phyloP scores from a whole-genome alignment of 2,888 invertebrate species.

The Listrodromus nycthemerus region DNA sequence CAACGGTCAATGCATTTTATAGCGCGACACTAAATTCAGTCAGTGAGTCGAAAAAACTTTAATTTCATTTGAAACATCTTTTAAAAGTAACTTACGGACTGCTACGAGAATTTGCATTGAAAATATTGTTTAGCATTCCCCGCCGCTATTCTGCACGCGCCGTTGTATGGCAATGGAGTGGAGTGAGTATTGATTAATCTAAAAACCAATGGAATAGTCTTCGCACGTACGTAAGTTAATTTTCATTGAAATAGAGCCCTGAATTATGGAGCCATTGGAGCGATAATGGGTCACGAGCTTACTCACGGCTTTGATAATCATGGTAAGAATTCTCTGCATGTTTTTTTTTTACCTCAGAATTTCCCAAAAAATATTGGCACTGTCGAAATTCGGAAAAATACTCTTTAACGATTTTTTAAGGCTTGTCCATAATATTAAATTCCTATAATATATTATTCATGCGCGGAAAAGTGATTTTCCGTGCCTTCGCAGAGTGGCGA shows the following conservation, averaged over 20 bases:
- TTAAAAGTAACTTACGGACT: neutral
- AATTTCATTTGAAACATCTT: neutral
- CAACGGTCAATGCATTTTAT: slow-evolving; percentile 91
- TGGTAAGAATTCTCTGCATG: slow-evolving; percentile 84
- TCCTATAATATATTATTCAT: no score
- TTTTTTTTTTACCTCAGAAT: neutral
- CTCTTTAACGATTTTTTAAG: no score
- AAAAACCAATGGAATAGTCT: neutral
- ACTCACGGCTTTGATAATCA: slow-evolving; percentile 93
- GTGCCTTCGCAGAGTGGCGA: no score
- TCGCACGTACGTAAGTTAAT: neutral
- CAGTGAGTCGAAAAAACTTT: slow-evolving; percentile 86
- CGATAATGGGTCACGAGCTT: slow-evolving; percentile 94
- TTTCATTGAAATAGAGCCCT: slow-evolving; percentile 86
- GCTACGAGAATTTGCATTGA: neutral
- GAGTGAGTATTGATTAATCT: slow-evolving; percentile 86
- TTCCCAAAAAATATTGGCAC: no score
- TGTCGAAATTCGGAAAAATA: no score
- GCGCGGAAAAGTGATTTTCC: no score
- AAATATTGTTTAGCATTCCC: slow-evolving; percentile 83
- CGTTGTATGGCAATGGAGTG: slow-evolving; percentile 88
- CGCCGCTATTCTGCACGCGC: slow-evolving; percentile 86
- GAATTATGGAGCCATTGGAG: slow-evolving; percentile 92
- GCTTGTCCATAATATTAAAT: no score
- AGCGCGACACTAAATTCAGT: slow-evolving; percentile 90